Evolutionary conservation across 2,797 vertebrate species (phyloP).

Genomic region (Potorous gilbertii): DNA sequence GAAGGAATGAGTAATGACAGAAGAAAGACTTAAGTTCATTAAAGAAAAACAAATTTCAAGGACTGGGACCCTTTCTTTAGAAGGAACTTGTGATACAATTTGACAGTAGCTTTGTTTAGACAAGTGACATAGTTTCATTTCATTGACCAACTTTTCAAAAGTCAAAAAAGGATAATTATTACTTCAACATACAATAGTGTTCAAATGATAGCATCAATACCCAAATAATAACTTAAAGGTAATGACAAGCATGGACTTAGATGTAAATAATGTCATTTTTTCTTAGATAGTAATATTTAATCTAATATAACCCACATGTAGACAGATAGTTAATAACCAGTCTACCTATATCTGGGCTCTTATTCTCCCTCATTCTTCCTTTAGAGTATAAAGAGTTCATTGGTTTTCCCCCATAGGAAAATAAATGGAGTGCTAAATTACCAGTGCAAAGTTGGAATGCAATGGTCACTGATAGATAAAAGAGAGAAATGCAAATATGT

Average conservation of each 20-base stretch:
- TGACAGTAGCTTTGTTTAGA: constrained; percentile 85
- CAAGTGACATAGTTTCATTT: constrained; percentile 83
- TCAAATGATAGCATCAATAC: constrained; percentile 70
- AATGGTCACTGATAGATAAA: constrained; percentile 29
- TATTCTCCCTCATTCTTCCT: neutral
- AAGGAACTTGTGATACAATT: constrained; percentile 82
- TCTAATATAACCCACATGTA: constrained; percentile 65
- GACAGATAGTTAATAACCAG: constrained; percentile 19
- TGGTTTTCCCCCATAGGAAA: neutral
- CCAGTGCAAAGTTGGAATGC: neutral
- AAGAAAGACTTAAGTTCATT: constrained; percentile 83
- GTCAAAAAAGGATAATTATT: constrained; percentile 74
- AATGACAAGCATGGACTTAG: neutral
- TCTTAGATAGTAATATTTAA: constrained; percentile 47
- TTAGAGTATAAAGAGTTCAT: neutral
- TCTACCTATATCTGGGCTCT: neutral
- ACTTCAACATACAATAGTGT: constrained; percentile 68
- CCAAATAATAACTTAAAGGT: constrained; percentile 71
- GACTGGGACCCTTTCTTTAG: constrained; percentile 83
- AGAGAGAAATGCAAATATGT: constrained; percentile 1
- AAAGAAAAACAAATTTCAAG: constrained; percentile 87
- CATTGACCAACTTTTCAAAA: constrained; percentile 78
- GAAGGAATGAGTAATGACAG: constrained; percentile 83
- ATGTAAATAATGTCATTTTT: constrained; percentile 68
- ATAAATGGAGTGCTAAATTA: neutral